A percentile compares a stretch with the other conserved stretches of the same genome.
Conservation (phyloP, 2,797 vertebrate genomes). For the Bradypodion ventrale region DNA sequence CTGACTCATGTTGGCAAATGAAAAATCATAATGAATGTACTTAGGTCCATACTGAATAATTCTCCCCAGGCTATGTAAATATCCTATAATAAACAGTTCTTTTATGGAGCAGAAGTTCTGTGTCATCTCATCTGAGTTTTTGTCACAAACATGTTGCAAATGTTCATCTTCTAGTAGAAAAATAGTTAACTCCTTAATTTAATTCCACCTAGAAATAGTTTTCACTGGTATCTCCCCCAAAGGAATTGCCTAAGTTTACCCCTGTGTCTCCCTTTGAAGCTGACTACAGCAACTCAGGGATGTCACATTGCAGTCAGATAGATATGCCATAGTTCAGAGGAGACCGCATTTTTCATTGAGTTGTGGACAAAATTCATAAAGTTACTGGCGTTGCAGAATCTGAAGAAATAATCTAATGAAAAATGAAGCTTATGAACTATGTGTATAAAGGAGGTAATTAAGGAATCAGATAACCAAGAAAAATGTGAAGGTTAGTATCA, state of each 20-base stretch:
- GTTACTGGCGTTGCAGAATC: background rate
- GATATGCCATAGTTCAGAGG: background rate
- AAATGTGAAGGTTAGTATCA: background rate
- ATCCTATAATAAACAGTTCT: conserved; percentile 62
- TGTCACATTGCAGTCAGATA: background rate
- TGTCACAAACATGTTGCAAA: conserved; percentile 62
- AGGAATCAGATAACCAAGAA: background rate
- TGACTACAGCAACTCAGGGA: background rate
- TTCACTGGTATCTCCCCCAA: background rate
- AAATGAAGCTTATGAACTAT: background rate
- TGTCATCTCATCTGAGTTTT: conserved; percentile 67
- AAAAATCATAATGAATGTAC: conserved; percentile 69
- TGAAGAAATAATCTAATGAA: background rate
- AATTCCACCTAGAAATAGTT: background rate
- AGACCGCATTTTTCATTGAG: background rate
- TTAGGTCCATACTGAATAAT: conserved; percentile 68
- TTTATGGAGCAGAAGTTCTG: conserved; percentile 67
- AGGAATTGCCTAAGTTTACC: background rate
- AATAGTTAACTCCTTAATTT: background rate
- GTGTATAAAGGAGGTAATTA: background rate
- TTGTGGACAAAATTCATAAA: background rate
- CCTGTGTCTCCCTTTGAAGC: background rate
- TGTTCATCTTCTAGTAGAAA: background rate
- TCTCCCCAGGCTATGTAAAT: conserved; percentile 65
- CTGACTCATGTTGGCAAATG: conserved; percentile 67